Conservation (phyloP, 2,113 vertebrate species). For the Bolborhynchus lineola region DNA sequence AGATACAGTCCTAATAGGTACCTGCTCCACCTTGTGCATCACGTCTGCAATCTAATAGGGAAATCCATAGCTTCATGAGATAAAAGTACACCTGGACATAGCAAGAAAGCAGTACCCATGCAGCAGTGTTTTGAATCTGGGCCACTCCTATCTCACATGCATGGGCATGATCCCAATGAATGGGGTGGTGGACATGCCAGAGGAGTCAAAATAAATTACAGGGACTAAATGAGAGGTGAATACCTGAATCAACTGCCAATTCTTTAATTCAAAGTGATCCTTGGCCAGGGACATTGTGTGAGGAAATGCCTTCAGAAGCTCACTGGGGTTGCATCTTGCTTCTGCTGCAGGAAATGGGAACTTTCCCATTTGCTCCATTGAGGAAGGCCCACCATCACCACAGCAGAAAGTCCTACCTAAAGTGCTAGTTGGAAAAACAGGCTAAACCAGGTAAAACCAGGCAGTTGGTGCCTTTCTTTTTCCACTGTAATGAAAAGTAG, state of each 20-base stretch:
- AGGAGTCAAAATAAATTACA: not conserved
- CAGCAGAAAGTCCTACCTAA: not conserved
- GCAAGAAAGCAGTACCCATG: not conserved
- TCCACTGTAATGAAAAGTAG: not conserved
- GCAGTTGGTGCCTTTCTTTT: not conserved
- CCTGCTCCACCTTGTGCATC: not conserved
- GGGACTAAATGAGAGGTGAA: not conserved
- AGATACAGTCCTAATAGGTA: not conserved
- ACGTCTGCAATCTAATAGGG: not conserved
- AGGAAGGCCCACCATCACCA: not conserved
- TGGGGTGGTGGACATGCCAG: not conserved
- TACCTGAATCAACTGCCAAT: not conserved
- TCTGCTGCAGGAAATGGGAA: not conserved
- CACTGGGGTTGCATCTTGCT: not conserved
- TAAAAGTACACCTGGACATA: not conserved
- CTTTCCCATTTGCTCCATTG: not conserved
- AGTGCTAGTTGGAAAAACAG: not conserved
- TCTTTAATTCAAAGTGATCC: not conserved
- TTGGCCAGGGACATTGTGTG: not conserved
- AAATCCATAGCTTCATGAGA: not conserved
- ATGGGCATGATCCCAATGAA: accelerated
- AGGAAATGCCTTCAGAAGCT: not conserved
- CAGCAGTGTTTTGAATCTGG: not conserved
- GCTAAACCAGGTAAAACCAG: not conserved
- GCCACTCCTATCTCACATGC: not conserved